Base-by-base conservation (phyloP, 2,113 vertebrate genomes). In the Thymallus thymallus region DNA sequence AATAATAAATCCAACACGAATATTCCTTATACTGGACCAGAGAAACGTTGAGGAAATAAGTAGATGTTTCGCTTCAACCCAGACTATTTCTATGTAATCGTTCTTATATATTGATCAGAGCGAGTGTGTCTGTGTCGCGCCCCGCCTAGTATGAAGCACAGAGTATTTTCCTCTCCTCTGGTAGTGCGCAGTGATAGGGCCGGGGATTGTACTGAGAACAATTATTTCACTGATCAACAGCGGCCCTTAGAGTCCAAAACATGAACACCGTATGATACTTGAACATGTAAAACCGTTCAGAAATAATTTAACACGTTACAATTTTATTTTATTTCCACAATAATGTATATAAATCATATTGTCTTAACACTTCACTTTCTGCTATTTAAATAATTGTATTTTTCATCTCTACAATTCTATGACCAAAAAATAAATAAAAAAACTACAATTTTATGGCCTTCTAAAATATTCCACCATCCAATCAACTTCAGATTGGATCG, bases 221-320 rank as follows among this genome's bases (percentile, higher is more conserved):
- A 51, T 35, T 4, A 56, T 69, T 56, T 5, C n/a, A 45, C 20
- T 64, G 48, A 70, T 22, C 74, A 70, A 76, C 74, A 76, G 74
- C 74, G 74, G 58, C 67, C 23, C 74, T 55, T 30, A 64, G 32
- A 69, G 72, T 30, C 45, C 24, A 48, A 63, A 29, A 9, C 9
- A 7, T 1, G 48, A 51, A 18, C 14, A 51, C 5, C 48, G 18
- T 18, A 51, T 4, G 3, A 51, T 5, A 51, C 16, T 51, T 18
- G 48, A 51, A 16, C 12, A 51, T 18, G 0, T 51, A 13, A 18
- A 16, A 5, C 5, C 13, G 5, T 51, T 51, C 48, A 5, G 5
- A 51, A 51, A 2, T 51, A 3, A 51, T 18, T 41, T 10, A 51
- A 18, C 48, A 51, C 48, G 4, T 14, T 1, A 18, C 16, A 10